These are phyloP conservation scores for Cheilosia scutellata DNA, from an alignment of 2,888 invertebrate species.

Conservation along the genomic window DNA sequence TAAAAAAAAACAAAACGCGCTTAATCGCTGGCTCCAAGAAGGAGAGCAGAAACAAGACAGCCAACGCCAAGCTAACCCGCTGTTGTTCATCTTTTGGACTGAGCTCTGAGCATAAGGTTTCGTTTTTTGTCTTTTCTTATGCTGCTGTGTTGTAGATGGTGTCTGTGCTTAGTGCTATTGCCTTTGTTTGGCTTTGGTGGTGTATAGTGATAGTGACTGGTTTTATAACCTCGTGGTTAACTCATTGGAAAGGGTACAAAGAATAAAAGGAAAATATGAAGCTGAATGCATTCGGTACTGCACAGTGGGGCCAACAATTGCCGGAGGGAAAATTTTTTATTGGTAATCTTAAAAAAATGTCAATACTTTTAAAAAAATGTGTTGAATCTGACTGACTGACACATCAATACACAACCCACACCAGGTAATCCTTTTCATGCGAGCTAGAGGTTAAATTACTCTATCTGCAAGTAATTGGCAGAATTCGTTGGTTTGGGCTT, in stretches of 20 bases:
- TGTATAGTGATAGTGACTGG: constrained; percentile 26
- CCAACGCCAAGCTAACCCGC: background rate
- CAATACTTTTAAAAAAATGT: too few relatives aligned
- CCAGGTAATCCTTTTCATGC: too few relatives aligned
- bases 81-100: constrained; percentile 13
- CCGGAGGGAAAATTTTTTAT: background rate
- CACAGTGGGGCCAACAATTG: constrained; percentile 29
- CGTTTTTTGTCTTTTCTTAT: background rate
- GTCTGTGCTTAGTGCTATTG: constrained; percentile 13
- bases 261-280: background rate
- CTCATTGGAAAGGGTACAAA: background rate
- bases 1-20: constrained; percentile 4
- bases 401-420: too few relatives aligned
- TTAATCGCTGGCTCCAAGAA: constrained; percentile 24
- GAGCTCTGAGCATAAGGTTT: constrained; percentile 1
- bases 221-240: constrained; percentile 58
- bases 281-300: constrained; percentile 9
- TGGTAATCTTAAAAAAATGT: too few relatives aligned
- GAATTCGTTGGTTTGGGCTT: too few relatives aligned
- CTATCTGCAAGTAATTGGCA: too few relatives aligned
- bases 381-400: too few relatives aligned
- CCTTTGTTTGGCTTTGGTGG: constrained; percentile 54
- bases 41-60: constrained; percentile 37
- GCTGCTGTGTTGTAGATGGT: constrained; percentile 1
- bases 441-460: too few relatives aligned